Base-by-base conservation (phyloP, 2,113 vertebrate species). In the Elephas maximus region DNA sequence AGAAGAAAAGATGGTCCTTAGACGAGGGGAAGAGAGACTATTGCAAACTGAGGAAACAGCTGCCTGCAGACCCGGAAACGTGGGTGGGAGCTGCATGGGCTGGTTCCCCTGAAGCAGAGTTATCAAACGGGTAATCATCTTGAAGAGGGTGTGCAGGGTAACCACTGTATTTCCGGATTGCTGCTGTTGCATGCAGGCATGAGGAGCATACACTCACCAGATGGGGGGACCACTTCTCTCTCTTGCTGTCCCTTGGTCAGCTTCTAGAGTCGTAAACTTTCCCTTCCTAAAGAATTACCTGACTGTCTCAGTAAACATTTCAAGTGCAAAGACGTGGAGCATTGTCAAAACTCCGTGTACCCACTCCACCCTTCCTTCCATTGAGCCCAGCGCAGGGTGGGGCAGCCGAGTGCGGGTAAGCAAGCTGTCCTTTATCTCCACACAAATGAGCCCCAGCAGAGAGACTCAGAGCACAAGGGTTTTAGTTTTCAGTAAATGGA, bases 321-420 rank as follows among this genome's bases (percentile, higher is more conserved):
- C n/a, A 85, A 73, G 91, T 96, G 37, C 90, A 84, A 17, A 97
- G 93, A 95, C 91, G n/a, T 69, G 41, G 77, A 41, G 18, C 71
- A 41, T 81, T 93, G 93, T 92, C 69, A 92, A 93, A 78, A 44
- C 45, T 81, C 65, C 44, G 71, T 83, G 78, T 77, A 33, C 71
- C 12, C 14, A 37, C 96, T 84, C 92, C 97, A 88, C 95, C 96
- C 96, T 98, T 97, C 95, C 97, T 96, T 90, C 95, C 57, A 90
- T 90, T 95, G 94, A 95, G 62, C 41, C 51, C 73, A 60, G 57
- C 0, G 12, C 53, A 17, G 93, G 93, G 95, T 24, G 92, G 84
- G 92, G 88, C 17, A 6, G 1, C 5, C 10, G 48, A 91, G 57
- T 15, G 30, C 74, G 45, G 87, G 76, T 28, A 24, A 88, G 94